These are phyloP conservation scores for Digitonthophagus gazella DNA, from an alignment of 2,888 invertebrate genomes.

Conservation along the genomic window DNA sequence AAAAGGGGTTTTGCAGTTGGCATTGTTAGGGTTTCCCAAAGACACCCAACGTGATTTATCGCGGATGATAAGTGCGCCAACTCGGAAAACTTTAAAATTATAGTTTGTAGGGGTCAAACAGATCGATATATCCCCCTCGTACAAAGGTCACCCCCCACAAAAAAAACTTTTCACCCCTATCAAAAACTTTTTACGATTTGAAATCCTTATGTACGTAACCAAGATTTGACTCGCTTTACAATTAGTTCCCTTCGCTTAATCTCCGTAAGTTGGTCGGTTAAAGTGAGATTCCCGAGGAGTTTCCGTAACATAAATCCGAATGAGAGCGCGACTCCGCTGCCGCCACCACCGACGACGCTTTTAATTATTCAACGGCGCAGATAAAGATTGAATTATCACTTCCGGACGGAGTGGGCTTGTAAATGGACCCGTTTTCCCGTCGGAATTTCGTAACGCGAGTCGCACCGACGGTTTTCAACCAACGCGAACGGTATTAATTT, in stretches of 20 bases:
- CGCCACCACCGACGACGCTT: background rate
- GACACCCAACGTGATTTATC: background rate
- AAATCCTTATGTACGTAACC: no score
- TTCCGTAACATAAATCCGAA: background rate
- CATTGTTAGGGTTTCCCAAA: background rate
- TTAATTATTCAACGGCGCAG: background rate
- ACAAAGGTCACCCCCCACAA: background rate
- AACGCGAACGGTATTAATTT: no score
- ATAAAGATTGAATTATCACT: background rate
- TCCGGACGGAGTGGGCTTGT: background rate
- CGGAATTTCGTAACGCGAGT: background rate
- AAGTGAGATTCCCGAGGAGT: background rate
- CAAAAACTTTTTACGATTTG: no score
- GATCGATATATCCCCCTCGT: background rate
- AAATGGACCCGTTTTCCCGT: background rate
- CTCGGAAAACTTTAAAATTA: background rate
- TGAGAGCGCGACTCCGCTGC: background rate
- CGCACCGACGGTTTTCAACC: no score
- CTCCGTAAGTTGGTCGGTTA: background rate
- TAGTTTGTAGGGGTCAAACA: background rate
- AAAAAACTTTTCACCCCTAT: no score
- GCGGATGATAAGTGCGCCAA: background rate
- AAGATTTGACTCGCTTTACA: no score
- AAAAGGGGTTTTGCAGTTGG: background rate
- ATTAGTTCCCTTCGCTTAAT: background rate